A percentile compares a stretch with the other conserved stretches of the same genome.
Conservation (phyloP, 2,113 vertebrate genomes). For the Melanerpes aurifrons region DNA sequence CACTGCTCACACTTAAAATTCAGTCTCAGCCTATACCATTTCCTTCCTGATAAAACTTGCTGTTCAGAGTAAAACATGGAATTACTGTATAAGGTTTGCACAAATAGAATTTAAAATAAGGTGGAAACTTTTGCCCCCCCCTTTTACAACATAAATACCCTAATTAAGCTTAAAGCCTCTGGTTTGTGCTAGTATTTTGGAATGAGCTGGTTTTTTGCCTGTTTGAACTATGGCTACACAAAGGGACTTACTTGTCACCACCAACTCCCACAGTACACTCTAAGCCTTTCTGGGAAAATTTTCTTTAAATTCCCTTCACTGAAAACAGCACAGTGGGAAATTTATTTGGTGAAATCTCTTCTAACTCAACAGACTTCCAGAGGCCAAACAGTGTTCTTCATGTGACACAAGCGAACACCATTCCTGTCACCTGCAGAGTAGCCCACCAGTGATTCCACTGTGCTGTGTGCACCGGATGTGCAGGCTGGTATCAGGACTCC, state of each 20-base stretch:
- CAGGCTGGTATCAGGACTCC: background rate
- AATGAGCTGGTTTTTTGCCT: background rate
- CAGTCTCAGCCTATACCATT: conserved; percentile 26
- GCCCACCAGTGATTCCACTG: rapidly evolving
- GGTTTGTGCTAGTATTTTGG: background rate
- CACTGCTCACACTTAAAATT: conserved; percentile 44
- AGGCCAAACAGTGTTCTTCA: background rate
- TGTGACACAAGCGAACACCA: background rate
- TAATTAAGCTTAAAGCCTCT: background rate
- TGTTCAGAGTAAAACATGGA: conserved; percentile 32
- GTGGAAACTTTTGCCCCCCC: background rate
- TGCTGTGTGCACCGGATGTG: rapidly evolving
- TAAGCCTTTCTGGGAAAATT: background rate
- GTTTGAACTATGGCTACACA: background rate
- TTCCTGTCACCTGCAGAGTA: background rate
- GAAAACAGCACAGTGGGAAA: background rate
- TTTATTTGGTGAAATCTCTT: background rate
- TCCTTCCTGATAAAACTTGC: conserved; percentile 54
- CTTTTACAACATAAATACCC: background rate
- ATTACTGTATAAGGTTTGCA: conserved; percentile 42
- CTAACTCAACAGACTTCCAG: background rate
- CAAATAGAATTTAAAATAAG: conserved; percentile 47
- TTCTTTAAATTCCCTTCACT: background rate
- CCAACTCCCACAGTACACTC: background rate
- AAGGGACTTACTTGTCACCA: background rate